phyloP scores from a whole-genome alignment of 1,140 invertebrate genomes.

The Mesaphorura yosii region DNA sequence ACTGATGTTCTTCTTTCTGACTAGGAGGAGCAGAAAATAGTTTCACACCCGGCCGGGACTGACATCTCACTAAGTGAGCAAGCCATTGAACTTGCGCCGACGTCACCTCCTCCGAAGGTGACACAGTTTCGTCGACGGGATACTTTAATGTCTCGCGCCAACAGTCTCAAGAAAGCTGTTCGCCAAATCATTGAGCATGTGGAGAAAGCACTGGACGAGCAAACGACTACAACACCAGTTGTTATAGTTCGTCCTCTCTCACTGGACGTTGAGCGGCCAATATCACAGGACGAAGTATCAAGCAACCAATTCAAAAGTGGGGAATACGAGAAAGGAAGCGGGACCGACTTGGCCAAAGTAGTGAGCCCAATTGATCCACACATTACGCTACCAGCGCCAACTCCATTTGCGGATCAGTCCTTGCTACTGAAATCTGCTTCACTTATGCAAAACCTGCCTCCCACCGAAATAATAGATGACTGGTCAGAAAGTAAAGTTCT shows the following conservation, averaged over 20 bases:
- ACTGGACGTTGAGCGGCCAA: constrained; percentile 8
- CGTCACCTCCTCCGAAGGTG: constrained; percentile 11
- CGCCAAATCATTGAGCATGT: constrained; percentile 69
- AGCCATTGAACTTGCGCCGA: background rate
- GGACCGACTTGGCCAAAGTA: background rate
- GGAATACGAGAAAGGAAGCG: background rate
- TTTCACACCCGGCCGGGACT: background rate
- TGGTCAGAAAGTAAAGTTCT: constrained; percentile 19
- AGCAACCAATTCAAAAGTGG: background rate
- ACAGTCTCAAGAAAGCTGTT: constrained; percentile 80
- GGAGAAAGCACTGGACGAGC: constrained; percentile 52
- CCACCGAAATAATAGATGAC: constrained; percentile 4
- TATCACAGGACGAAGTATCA: background rate
- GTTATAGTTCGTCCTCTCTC: constrained; percentile 26
- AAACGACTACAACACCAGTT: constrained; percentile 29
- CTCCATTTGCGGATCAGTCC: constrained; percentile 22
- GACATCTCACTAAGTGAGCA: background rate
- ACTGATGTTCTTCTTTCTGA: no score
- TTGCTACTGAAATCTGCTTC: background rate
- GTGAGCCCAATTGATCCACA: constrained; percentile 24
- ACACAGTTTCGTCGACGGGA: constrained; percentile 36
- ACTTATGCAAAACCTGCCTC: no score
- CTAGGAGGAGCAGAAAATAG: no score
- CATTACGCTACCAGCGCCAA: constrained; percentile 29
- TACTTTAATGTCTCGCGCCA: constrained; percentile 47